Conservation (phyloP, 2,888 invertebrate genomes). For the Ditylenchus weischeri region DNA sequence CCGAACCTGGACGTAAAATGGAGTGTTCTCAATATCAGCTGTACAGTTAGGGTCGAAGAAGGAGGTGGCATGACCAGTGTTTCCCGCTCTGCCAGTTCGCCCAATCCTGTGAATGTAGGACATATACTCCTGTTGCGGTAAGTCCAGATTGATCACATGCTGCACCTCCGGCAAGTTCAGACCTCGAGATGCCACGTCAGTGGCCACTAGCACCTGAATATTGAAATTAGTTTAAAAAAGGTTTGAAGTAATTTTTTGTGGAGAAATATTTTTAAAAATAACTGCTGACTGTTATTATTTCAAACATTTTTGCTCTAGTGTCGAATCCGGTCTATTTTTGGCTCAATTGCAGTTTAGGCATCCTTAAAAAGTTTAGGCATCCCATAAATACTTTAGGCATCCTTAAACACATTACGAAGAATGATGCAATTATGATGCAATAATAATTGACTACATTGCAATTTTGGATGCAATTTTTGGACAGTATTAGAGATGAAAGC, state of each 20-base stretch:
- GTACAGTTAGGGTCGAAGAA: slow-evolving; percentile 20
- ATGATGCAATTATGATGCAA: too few relatives aligned
- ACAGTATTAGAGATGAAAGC: too few relatives aligned
- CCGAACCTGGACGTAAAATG: slow-evolving; percentile 13
- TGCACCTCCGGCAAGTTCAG: slow-evolving; percentile 25
- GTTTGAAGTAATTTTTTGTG: background rate
- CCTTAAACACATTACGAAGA: too few relatives aligned
- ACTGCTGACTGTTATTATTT: background rate
- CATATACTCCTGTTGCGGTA: slow-evolving; percentile 16
- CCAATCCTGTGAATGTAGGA: slow-evolving; percentile 29
- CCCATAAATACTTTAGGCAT: too few relatives aligned
- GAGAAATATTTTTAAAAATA: background rate
- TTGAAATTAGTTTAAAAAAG: background rate
- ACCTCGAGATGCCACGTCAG: slow-evolving; percentile 26
- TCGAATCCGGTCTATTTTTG: too few relatives aligned
- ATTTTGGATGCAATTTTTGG: too few relatives aligned
- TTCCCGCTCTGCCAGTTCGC: slow-evolving; percentile 25
- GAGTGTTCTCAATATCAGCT: background rate
- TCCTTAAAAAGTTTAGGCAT: too few relatives aligned
- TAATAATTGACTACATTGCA: too few relatives aligned
- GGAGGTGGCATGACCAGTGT: slow-evolving; percentile 21
- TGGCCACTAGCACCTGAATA: slow-evolving; percentile 23
- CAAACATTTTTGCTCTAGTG: too few relatives aligned
- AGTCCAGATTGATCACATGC: slow-evolving; percentile 28
- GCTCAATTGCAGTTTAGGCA: background rate